Evolutionary conservation across 92 coral and sea anemone genomes (phyloP).

Genomic region (Zoanthus gigantus): DNA sequence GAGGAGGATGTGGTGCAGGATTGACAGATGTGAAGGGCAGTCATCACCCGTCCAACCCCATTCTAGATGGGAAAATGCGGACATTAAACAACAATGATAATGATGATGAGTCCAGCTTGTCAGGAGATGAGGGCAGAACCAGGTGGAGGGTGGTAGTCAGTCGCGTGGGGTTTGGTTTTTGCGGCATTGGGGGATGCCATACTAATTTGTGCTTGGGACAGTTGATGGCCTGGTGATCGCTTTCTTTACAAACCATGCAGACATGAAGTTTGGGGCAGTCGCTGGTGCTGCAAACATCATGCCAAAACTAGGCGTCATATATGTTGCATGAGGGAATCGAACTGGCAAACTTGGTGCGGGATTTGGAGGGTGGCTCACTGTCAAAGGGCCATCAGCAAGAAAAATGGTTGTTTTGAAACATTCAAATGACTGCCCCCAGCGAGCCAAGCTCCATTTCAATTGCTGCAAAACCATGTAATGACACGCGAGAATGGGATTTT

Average conservation of each 20-base stretch:
- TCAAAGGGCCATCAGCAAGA: slow-evolving; percentile 43
- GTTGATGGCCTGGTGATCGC: slow-evolving; percentile 38
- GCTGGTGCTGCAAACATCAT: slow-evolving; percentile 31
- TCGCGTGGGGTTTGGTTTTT: too few species aligned
- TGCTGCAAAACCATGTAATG: slow-evolving; percentile 45
- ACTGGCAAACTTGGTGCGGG: slow-evolving; percentile 32
- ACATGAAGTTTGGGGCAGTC: slow-evolving; percentile 21
- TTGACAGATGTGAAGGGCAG: too few species aligned
- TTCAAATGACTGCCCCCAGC: slow-evolving; percentile 55
- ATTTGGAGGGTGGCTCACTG: slow-evolving; percentile 12
- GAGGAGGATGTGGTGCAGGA: too few species aligned
- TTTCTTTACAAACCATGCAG: slow-evolving; percentile 24
- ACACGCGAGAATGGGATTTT: too few species aligned
- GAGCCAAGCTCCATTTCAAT: slow-evolving; percentile 31
- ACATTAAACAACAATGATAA: too few species aligned
- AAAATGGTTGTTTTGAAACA: slow-evolving; percentile 43
- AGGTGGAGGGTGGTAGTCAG: too few species aligned
- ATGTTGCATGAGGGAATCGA: slow-evolving; percentile 13
- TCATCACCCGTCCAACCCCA: too few species aligned
- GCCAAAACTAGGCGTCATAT: slow-evolving; percentile 15
- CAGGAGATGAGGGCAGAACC: too few species aligned
- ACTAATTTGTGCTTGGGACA: background rate
- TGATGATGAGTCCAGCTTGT: too few species aligned
- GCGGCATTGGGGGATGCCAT: too few species aligned
- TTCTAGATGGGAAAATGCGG: too few species aligned